Conservation (phyloP, 2,113 vertebrate species). For the Herpailurus yagouaroundi region DNA sequence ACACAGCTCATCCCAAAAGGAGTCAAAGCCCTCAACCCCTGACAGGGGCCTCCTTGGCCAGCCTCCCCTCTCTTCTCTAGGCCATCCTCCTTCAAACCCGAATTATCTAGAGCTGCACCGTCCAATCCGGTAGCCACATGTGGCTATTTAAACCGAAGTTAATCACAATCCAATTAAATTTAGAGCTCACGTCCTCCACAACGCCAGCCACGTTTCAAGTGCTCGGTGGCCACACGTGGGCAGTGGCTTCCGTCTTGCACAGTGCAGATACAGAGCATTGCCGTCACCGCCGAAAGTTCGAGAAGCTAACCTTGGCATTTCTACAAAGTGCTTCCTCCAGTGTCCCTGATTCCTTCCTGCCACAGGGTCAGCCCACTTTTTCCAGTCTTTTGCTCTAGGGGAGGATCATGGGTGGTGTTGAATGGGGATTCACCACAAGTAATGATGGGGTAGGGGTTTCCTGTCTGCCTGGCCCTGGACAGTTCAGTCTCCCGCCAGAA, state of each 20-base stretch:
- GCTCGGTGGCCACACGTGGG: neutral
- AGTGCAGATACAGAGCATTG: neutral
- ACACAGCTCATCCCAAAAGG: neutral
- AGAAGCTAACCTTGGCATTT: neutral
- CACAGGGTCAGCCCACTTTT: neutral
- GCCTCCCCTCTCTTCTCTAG: neutral
- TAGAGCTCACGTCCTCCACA: neutral
- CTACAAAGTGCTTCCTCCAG: neutral
- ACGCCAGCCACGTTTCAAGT: neutral
- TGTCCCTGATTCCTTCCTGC: neutral
- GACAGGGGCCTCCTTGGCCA: neutral
- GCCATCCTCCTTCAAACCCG: neutral
- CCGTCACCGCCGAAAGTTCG: neutral
- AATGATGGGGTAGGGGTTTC: too few relatives aligned
- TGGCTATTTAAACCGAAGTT: neutral
- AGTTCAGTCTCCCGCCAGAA: neutral
- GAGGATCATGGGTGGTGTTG: neutral
- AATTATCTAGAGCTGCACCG: neutral
- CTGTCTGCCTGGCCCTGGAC: neutral
- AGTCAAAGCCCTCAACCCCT: neutral
- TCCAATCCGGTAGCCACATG: neutral
- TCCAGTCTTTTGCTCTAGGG: neutral
- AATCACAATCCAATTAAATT: neutral
- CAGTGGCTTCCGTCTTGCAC: fast-evolving
- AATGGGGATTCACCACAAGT: neutral